Base-by-base conservation (phyloP, 1,140 invertebrate genomes). In the Scaptodrosophila lebanonensis region DNA sequence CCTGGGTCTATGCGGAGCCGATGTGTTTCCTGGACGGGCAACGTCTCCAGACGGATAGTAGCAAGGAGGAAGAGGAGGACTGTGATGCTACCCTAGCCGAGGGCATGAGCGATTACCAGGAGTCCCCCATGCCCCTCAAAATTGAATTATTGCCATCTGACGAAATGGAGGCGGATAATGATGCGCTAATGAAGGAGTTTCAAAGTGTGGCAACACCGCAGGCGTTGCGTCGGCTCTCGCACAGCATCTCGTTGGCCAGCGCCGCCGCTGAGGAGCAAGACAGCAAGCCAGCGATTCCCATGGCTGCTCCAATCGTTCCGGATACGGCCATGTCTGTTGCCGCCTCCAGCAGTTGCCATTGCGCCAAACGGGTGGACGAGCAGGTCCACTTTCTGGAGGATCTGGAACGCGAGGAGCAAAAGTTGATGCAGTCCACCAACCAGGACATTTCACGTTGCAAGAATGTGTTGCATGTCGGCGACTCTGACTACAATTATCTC, bases 401-500 rank as follows among this genome's bases (percentile, higher is more conserved):
- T 12, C 42, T 85, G 2, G 68, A 83, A 18, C 70, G 75, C 0
- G 83, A 85, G 43, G 83, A 85, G 42, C 73, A 85, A 17, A 67
- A 85, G 43, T 29, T 85, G 38, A 85, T 85, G 45, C 77, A 82
- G 51, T 85, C 83, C 4, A 85, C 83, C 49, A 75, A 63, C 32
- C 70, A 71, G 44, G 83, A 85, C 12, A 32, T 85, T 54, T 71
- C 61, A 9, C 66, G 83, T 13, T 64, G 75, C 60, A 85, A 79
- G 44, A 82, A 61, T 11, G 13, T 67, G 3, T 36, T 79, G 32
- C 83, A 85, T 38, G 67, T 85, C 39, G 83, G 77, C 36, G 83
- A 85, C 33, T 79, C 83, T 0, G 83, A 85, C 22, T 85, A 85
- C 40, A 85, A 85, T 63, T 85, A 82, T 39, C 65, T 85, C 3